Conservation (phyloP, 2,888 invertebrate genomes). For the Eutolmus rufibarbis region DNA sequence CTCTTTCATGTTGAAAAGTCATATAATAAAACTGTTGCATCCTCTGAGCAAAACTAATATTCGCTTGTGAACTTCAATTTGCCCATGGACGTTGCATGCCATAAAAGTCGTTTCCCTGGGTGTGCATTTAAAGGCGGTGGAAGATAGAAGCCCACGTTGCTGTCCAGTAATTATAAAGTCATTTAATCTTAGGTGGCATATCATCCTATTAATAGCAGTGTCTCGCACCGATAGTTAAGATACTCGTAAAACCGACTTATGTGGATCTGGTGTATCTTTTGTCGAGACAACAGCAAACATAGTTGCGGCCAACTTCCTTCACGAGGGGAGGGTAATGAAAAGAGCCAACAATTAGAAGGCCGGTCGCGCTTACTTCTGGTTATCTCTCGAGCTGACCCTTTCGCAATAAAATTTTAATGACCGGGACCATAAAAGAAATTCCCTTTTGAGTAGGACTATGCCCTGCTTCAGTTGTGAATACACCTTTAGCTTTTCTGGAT, state of each 20-base stretch:
- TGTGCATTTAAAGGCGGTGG: background rate
- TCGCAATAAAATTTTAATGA: slow-evolving; percentile 26
- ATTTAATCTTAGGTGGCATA: slow-evolving; percentile 23
- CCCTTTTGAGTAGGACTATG: background rate
- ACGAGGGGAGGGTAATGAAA: background rate
- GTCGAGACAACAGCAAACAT: background rate
- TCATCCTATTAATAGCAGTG: slow-evolving; percentile 10
- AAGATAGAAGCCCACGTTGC: background rate
- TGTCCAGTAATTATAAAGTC: slow-evolving; percentile 27
- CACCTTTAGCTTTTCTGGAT: background rate
- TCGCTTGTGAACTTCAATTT: background rate
- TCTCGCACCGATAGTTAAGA: slow-evolving; percentile 17
- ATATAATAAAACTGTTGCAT: slow-evolving; percentile 15
- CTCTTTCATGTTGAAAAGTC: background rate
- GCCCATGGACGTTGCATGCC: background rate
- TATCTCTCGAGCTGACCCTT: slow-evolving; percentile 2
- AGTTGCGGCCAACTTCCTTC: background rate
- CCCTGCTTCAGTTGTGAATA: background rate
- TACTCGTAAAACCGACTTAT: background rate
- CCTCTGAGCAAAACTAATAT: background rate
- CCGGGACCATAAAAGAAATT: slow-evolving; percentile 17
- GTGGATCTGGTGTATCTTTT: background rate
- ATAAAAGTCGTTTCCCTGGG: background rate
- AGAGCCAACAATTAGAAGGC: slow-evolving; percentile 10
- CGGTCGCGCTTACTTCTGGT: slow-evolving; percentile 4